Evolutionary conservation across 2,888 invertebrate genomes (phyloP).

Genomic region (Meloe dianella): DNA sequence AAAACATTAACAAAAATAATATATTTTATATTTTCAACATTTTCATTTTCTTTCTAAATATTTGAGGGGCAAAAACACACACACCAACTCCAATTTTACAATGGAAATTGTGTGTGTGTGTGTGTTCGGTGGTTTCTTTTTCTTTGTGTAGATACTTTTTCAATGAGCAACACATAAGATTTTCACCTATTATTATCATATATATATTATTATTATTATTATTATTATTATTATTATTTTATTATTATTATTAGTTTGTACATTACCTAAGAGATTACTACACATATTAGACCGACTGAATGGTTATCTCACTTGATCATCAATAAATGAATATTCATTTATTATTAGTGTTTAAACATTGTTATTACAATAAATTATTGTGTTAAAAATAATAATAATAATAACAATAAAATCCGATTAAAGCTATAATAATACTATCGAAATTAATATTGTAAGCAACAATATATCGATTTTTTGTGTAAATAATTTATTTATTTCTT

Average conservation of each 20-base stretch:
- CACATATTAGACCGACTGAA: slow-evolving; percentile 41
- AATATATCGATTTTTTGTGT: slow-evolving; percentile 1
- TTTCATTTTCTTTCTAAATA: slow-evolving; percentile 22
- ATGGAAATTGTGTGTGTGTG: slow-evolving; percentile 14
- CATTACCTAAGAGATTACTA: slow-evolving; percentile 31
- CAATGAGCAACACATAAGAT: slow-evolving; percentile 31
- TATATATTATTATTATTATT: slow-evolving; percentile 4
- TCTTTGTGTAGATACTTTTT: slow-evolving; percentile 12
- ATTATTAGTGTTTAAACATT: no score
- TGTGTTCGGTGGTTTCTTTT: background rate
- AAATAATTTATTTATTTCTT: background rate
- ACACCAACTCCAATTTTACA: slow-evolving; percentile 30
- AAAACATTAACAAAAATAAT: slow-evolving; percentile 32
- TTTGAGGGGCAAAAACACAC: no score
- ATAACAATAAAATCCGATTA: slow-evolving; percentile 27
- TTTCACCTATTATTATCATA: background rate
- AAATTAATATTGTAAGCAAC: slow-evolving; percentile 20
- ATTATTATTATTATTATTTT: background rate
- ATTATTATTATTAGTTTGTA: slow-evolving; percentile 24
- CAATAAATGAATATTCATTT: no score
- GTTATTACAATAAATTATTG: slow-evolving; percentile 20
- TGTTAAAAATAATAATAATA: slow-evolving; percentile 16
- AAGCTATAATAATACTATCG: slow-evolving; percentile 29
- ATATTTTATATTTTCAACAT: slow-evolving; percentile 14
- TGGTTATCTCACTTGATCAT: slow-evolving; percentile 38